Evolutionary conservation across 2,113 vertebrate species (phyloP).

Genomic region (Ceuthmochares aereus): DNA sequence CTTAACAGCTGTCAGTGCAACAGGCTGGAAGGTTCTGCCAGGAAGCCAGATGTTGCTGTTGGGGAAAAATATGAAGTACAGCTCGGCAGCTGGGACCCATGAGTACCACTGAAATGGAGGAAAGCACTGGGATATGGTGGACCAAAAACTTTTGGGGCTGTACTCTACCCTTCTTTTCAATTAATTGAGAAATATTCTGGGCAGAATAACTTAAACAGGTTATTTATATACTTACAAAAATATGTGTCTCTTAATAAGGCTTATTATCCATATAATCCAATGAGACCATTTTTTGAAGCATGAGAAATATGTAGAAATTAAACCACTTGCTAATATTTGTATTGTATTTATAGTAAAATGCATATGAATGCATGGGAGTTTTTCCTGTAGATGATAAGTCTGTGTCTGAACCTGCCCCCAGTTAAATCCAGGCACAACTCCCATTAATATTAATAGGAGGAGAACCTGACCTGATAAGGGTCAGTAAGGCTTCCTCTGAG

Average conservation of each 20-base stretch:
- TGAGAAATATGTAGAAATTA: constrained; percentile 26
- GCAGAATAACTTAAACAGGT: constrained; percentile 11
- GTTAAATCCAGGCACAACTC: not conserved
- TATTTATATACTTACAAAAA: constrained; percentile 36
- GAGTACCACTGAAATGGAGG: not conserved
- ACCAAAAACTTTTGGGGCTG: not conserved
- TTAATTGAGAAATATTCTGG: not conserved
- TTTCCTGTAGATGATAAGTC: not conserved
- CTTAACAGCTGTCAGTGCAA: constrained; percentile 12
- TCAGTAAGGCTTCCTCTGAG: not conserved
- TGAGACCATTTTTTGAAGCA: not conserved
- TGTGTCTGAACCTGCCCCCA: not conserved
- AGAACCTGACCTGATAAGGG: not conserved
- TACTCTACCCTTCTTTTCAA: not conserved
- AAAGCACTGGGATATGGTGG: not conserved
- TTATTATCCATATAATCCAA: constrained; percentile 23
- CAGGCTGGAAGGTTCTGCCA: constrained; percentile 21
- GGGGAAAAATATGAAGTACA: not conserved
- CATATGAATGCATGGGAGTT: accelerated
- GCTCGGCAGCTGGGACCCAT: not conserved
- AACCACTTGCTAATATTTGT: not conserved
- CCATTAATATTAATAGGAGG: not conserved
- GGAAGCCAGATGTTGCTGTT: constrained; percentile 58
- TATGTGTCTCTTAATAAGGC: not conserved
- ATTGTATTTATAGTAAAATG: not conserved